phyloP scores from a whole-genome alignment of 2,113 vertebrate genomes.

The Xenopus tropicalis region UCB_Xtro_10.0 CM004443.2:16641501-16642000 shows the following conservation, averaged over 20 bases:
- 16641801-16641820: too few relatives aligned
- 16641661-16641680: background rate
- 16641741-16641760: too few relatives aligned
- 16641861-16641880: too few relatives aligned
- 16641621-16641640: rapidly evolving
- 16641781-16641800: too few relatives aligned
- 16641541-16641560: too few relatives aligned
- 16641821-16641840: too few relatives aligned
- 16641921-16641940: rapidly evolving
- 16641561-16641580: background rate
- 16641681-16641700: background rate
- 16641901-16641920: slow-evolving; percentile 44
- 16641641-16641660: background rate
- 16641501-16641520: too few relatives aligned
- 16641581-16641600: rapidly evolving
- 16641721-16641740: too few relatives aligned
- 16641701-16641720: rapidly evolving
- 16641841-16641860: too few relatives aligned
- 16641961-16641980: background rate
- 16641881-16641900: slow-evolving; percentile 50
- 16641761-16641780: too few relatives aligned
- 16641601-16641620: background rate
- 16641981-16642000: too few relatives aligned
- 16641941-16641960: rapidly evolving
- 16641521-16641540: too few relatives aligned